Base-by-base conservation (phyloP, 2,888 invertebrate species). In the Meloe dianella region DNA sequence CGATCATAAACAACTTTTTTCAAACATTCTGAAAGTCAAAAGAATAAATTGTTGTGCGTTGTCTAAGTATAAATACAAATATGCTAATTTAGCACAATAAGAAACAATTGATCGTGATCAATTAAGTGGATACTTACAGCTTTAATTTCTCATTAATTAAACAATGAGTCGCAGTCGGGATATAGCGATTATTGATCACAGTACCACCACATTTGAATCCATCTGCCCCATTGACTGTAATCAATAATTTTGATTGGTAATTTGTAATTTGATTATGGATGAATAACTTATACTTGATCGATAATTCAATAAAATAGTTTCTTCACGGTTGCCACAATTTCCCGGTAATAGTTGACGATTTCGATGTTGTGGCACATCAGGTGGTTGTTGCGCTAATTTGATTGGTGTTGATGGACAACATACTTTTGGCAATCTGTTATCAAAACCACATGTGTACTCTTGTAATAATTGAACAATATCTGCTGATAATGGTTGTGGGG, bases 111-210 rank as follows among this genome's bases (percentile, higher is more conserved):
- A n/a, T n/a, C n/a, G n/a, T n/a, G n/a, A n/a, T n/a, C n/a, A n/a
- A n/a, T n/a, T n/a, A n/a, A n/a, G n/a, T 20, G 5, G 12, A 2
- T 69, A 81, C 80, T 80, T 78, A 82, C 83, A 82, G 57, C 29
- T 57, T 73, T 17, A 68, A 60, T 66, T 68, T 79, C 47, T 84
- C 71, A 22, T 76, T 72, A 3, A 82, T 78, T 20, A 87, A 81
- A 71, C 89, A 89, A 77, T 89, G 89, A 1, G 87, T 89, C 0
- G 89, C 89, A 1, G 89, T 88, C 38, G 89, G 72, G 14, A 89
- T 84, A 71, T 87, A 88, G 69, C 85, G 80, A 58, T 85, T 80
- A 69, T 84, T 87, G 66, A 89, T 87, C 7, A 89, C 75, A 0
- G 86, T 80, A 1, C 87, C 89, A 27, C 84, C 84, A 75, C 87